Evolutionary conservation across 2,113 vertebrate genomes (phyloP), one percentile per base, ranked within the genome.

Genomic region (Anthoscopus minutus): DNA sequence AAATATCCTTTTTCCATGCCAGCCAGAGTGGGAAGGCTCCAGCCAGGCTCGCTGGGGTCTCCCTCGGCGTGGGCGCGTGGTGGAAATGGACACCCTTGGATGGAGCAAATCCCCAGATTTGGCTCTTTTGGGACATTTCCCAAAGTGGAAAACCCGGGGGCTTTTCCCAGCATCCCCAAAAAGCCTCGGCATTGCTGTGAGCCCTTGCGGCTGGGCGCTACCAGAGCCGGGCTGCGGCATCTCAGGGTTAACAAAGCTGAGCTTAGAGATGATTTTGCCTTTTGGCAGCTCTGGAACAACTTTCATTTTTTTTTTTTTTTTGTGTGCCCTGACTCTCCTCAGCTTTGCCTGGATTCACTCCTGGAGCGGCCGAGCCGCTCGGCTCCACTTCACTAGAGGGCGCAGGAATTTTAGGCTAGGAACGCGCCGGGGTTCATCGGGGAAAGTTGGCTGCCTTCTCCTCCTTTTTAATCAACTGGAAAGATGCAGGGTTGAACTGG

Each of bases 331-430:
- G 12, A 16, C 33, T 47, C 58, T 65, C 42, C 33, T 33, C 5
- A 37, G 10, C 42, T 64, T 27, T 6, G 25, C 80, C 37, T 6
- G 40, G 15, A 30, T 31, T n/a, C 12, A 24, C 82, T 84, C 57
- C 8, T 1, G 9, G 30, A 71, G 38, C 7, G 0, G 56, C 69
- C 2, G 35, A 64, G 93, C 47, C 13, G 12, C 96, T 97, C 94
- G 25, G 28, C 12, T 15, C 8, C 21, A 11, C 61, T 88, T 96
- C 98, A 40, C 98, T 98, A 98, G 98, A 98, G 98, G 98, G 98
- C 96, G 97, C 97, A 98, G 97, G 92, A 78, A 97, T 91, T 96
- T 93, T 95, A 97, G 86, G 74, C 97, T 95, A 53, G 54, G 30
- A 78, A 22, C 18, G 21, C 10, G 20, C 21, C 8, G 60, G 79